phyloP scores from a whole-genome alignment of 2,888 invertebrate species.

The Terebella lapidaria region DNA sequence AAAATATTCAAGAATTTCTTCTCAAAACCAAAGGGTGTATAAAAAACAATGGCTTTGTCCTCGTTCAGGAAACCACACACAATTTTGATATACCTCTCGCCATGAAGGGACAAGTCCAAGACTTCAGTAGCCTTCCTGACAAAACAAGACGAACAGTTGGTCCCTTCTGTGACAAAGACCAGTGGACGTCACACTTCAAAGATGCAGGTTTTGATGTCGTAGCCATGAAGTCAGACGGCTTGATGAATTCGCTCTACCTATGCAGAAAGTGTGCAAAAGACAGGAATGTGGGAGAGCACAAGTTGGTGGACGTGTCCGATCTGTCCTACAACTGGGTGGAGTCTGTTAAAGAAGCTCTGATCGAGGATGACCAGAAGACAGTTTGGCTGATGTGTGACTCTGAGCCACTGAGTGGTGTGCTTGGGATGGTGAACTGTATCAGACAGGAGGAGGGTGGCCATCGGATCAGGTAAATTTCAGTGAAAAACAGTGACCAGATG shows the following conservation, averaged over 20 bases:
- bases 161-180: slow-evolving; percentile 17
- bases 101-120: too few relatives aligned
- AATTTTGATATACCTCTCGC: too few relatives aligned
- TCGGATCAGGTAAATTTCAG: slow-evolving; percentile 60
- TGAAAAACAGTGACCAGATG: too few relatives aligned
- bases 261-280: slow-evolving; percentile 2
- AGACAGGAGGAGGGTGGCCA: slow-evolving; percentile 80
- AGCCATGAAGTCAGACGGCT: slow-evolving; percentile 64
- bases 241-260: slow-evolving; percentile 46
- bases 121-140: too few relatives aligned
- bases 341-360: slow-evolving; percentile 63
- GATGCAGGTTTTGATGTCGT: slow-evolving; percentile 58
- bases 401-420: slow-evolving; percentile 60
- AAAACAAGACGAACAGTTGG: too few relatives aligned
- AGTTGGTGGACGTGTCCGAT: slow-evolving; percentile 9
- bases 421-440: slow-evolving; percentile 87
- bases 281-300: too few relatives aligned
- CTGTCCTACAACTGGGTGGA: slow-evolving; percentile 66
- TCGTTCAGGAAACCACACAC: too few relatives aligned
- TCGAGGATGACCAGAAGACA: not conserved
- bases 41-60: not conserved
- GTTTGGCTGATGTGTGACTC: slow-evolving; percentile 56
- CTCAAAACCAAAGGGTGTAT: not conserved
- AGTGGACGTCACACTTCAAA: slow-evolving; percentile 32
- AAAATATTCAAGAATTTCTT: too few relatives aligned